Base-by-base conservation (phyloP, 2,888 invertebrate species). In the Hipparchia sbordonii region DNA sequence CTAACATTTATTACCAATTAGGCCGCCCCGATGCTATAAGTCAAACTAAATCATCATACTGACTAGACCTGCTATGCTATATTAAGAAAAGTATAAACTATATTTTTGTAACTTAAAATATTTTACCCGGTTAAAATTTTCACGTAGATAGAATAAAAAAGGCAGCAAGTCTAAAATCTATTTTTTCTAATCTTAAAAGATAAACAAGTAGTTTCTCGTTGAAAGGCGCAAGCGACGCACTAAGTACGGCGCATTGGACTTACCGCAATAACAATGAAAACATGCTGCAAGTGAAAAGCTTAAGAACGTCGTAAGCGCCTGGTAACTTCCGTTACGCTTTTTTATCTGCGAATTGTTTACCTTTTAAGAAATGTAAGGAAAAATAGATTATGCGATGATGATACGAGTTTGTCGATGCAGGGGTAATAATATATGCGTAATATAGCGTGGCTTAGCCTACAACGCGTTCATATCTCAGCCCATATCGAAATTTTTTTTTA, bases 401-500 rank as follows among this genome's bases (percentile, higher is more conserved):
- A 13, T 57, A 46, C n/a, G 13, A 57, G 45, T 67, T 54, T 67
- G 39, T 57, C 5, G 12, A 46, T 23, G 45, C 54, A 63, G 33
- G 33, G 39, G 7, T 12, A 9, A 45, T 52, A 23, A 45, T 39
- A 39, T 45, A 67, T 67, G 67, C 67, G 56, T 56, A 56, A 7
- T 51, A 48, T 59, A 72, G 68, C 73, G 77, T 77, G 79, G 77
- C 76, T 76, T 74, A 62, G 70, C 46, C 54, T 23, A 23, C 23
- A 71, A 75, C 75, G 75, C 76, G 67, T 72, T 77, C 79, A 81
- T 85, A 81, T 83, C 86, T 83, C 80, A 84, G 10, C 81, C 81
- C 85, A 86, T 88, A 87, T 87, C 86, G 78, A 81, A 79, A 81
- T 78, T 82, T 69, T 72, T 66, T 51, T 72, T 65, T 60, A 81